phyloP scores from a whole-genome alignment of 2,797 vertebrate genomes.

The Sebastiscus albofasciatus region DNA sequence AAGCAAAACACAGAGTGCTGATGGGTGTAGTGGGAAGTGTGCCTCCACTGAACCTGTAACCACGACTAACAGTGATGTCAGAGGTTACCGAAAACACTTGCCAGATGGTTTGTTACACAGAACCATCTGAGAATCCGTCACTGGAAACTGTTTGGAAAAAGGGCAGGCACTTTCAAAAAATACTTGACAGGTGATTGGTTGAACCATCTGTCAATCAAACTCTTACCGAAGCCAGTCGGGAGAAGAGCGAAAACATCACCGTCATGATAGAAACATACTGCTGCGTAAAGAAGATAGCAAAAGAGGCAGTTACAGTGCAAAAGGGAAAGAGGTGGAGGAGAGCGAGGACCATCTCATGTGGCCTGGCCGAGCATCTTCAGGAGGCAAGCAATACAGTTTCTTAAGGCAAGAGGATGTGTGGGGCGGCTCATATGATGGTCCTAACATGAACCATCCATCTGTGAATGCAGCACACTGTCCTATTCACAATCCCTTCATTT shows the following conservation, averaged over 20 bases:
- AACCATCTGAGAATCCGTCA: too few relatives aligned
- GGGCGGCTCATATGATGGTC: conserved; percentile 24
- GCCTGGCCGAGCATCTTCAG: conserved; percentile 24
- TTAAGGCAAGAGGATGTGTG: conserved; percentile 15
- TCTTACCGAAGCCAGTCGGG: fast-evolving
- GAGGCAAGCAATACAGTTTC: conserved; percentile 29
- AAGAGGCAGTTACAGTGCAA: neutral
- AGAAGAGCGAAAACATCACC: fast-evolving
- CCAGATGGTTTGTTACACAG: too few relatives aligned
- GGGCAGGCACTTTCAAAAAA: too few relatives aligned
- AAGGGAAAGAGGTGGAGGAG: neutral
- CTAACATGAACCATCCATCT: conserved; percentile 43
- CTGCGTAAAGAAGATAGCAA: too few relatives aligned
- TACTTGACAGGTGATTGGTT: too few relatives aligned
- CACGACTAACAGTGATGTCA: neutral
- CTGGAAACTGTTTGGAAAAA: too few relatives aligned
- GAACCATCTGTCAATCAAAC: neutral
- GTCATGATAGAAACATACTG: too few relatives aligned
- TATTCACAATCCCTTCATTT: neutral
- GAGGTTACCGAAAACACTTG: neutral
- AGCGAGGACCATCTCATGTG: conserved; percentile 13
- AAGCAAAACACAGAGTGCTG: neutral
- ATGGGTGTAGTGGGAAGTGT: neutral
- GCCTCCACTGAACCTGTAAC: neutral
- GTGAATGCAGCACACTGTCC: conserved; percentile 14